Evolutionary conservation across 2,797 vertebrate species (phyloP).

Genomic region (Lates japonicus): DNA sequence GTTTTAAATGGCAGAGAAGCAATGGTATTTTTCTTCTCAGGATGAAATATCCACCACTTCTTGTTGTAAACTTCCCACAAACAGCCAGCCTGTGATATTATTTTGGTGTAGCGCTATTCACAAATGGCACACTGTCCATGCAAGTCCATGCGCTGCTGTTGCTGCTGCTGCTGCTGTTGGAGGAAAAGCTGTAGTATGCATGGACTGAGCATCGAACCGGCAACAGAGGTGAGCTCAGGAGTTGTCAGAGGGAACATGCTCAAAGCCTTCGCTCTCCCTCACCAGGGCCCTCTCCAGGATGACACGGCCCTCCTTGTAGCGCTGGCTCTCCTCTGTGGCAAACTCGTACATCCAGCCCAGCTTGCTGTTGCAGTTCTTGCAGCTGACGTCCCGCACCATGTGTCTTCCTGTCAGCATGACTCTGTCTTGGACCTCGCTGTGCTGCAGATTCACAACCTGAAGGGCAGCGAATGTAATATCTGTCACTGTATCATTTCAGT

Average conservation of each 20-base stretch:
- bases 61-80: slow-evolving; percentile 31
- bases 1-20: slow-evolving; percentile 45
- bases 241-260: slow-evolving; percentile 93
- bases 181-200: slow-evolving; percentile 42
- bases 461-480: neutral
- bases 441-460: slow-evolving; percentile 97
- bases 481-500: neutral
- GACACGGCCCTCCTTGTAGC: slow-evolving; percentile 97
- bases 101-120: slow-evolving; percentile 52
- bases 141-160: slow-evolving; percentile 54
- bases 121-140: slow-evolving; percentile 60
- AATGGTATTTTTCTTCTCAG: slow-evolving; percentile 29
- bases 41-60: slow-evolving; percentile 30
- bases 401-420: slow-evolving; percentile 98
- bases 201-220: neutral
- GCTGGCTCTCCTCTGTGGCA: slow-evolving; percentile 97
- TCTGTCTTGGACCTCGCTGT: slow-evolving; percentile 97
- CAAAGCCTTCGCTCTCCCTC: slow-evolving; percentile 97
- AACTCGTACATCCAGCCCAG: slow-evolving; percentile 99
- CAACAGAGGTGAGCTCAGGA: slow-evolving; percentile 84
- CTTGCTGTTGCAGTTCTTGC: slow-evolving; percentile 99
- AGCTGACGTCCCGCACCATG: slow-evolving; percentile 98
- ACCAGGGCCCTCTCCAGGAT: slow-evolving; percentile 97
- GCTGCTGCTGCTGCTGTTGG: slow-evolving; percentile 29
- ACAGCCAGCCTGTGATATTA: slow-evolving; percentile 44